phyloP scores from a whole-genome alignment of 2,113 vertebrate species.

The Cairina moschata region DNA sequence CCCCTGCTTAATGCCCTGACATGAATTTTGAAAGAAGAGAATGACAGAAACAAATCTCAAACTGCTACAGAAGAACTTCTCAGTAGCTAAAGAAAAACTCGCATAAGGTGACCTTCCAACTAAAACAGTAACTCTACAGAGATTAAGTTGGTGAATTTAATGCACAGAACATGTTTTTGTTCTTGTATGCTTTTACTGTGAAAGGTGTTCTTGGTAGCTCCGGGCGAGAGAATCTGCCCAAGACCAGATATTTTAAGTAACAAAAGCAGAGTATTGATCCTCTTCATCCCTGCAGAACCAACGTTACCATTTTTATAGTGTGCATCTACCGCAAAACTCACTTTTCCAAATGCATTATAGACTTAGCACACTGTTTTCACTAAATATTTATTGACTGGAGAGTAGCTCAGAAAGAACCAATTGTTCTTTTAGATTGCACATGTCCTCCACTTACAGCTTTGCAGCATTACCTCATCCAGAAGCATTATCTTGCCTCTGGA shows the following conservation, averaged over 20 bases:
- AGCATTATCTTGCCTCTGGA: background rate
- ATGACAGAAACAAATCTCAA: background rate
- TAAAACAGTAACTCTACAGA: background rate
- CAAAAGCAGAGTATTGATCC: background rate
- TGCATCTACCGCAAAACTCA: background rate
- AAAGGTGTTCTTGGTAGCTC: background rate
- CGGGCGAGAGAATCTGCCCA: background rate
- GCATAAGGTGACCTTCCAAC: background rate
- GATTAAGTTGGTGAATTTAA: background rate
- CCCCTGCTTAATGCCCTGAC: background rate
- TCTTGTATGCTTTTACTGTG: background rate
- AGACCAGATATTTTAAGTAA: background rate
- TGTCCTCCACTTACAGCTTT: background rate
- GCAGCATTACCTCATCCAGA: slow-evolving; percentile 17
- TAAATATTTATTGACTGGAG: slow-evolving; percentile 27
- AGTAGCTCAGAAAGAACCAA: slow-evolving; percentile 22
- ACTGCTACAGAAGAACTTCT: background rate
- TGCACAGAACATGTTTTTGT: background rate
- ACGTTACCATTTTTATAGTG: background rate
- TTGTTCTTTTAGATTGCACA: background rate
- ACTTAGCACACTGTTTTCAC: background rate
- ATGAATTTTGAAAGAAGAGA: background rate
- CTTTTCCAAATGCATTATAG: slow-evolving; percentile 3
- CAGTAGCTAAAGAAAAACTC: background rate
- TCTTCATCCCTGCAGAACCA: background rate